Conservation (phyloP, 2,888 invertebrate species). For the Drosophila pseudotalamancana region DNA sequence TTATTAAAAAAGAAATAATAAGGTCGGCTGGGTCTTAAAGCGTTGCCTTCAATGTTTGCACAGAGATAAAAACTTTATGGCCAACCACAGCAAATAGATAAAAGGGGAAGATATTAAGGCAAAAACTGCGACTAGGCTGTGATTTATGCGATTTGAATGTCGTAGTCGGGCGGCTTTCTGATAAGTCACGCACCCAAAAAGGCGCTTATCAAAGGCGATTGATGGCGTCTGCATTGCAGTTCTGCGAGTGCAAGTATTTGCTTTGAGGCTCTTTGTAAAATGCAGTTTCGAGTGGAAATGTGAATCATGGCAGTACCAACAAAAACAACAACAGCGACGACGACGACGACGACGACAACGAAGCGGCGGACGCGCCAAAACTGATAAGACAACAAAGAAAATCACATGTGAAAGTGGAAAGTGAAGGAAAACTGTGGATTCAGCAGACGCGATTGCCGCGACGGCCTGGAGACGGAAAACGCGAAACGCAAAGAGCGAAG, state of each 20-base stretch:
- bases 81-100: conserved; percentile 71
- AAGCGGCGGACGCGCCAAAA: conserved; percentile 39
- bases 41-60: conserved; percentile 69
- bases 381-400: conserved; percentile 67
- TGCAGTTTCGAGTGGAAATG: conserved; percentile 54
- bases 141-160: conserved; percentile 74
- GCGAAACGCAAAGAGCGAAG: too few species aligned
- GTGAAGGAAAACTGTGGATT: conserved; percentile 28
- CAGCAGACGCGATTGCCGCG: conserved; percentile 15
- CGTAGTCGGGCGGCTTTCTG: conserved; percentile 55
- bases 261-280: conserved; percentile 26
- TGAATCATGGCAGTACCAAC: conserved; percentile 55
- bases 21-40: conserved; percentile 72
- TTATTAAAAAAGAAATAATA: conserved; percentile 53
- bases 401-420: conserved; percentile 66
- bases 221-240: conserved; percentile 51
- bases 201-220: conserved; percentile 48
- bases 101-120: conserved; percentile 66
- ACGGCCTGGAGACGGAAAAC: conserved; percentile 16
- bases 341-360: background rate
- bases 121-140: conserved; percentile 73
- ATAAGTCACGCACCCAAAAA: conserved; percentile 69
- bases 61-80: conserved; percentile 75
- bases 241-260: conserved; percentile 11
- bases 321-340: background rate